These are phyloP conservation scores for Steinernema carpocapsae DNA, from an alignment of 2,888 invertebrate species.

Conservation along the genomic window DNA sequence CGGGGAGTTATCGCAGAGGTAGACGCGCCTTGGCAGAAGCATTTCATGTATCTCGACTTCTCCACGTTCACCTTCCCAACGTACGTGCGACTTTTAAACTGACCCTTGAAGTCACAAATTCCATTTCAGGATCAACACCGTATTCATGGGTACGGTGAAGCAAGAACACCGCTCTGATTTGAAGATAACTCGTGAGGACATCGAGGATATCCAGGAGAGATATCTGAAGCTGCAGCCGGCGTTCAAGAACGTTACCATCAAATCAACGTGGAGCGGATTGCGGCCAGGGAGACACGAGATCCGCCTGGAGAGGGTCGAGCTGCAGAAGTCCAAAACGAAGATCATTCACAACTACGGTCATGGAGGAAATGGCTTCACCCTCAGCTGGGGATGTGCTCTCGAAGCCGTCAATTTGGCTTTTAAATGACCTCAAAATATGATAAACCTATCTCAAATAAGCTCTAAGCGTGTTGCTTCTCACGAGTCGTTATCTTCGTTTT, in stretches of 20 bases:
- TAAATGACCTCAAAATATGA: no score
- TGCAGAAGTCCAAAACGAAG: slow-evolving; percentile 31
- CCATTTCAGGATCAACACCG: slow-evolving; percentile 46
- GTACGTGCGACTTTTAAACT: slow-evolving; percentile 41
- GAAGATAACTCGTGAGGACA: slow-evolving; percentile 57
- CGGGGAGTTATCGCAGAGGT: slow-evolving; percentile 69
- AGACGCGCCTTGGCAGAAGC: slow-evolving; percentile 82
- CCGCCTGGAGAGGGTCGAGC: slow-evolving; percentile 46
- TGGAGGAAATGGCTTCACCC: slow-evolving; percentile 64
- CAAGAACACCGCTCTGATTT: slow-evolving; percentile 51
- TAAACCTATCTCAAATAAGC: no score
- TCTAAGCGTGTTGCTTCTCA: no score
- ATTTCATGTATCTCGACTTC: slow-evolving; percentile 76
- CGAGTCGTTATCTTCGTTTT: no score
- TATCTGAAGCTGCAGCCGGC: slow-evolving; percentile 57
- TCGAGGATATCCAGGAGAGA: slow-evolving; percentile 53
- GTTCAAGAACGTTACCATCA: slow-evolving; percentile 54
- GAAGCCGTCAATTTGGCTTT: slow-evolving; percentile 48
- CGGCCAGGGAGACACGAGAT: slow-evolving; percentile 52
- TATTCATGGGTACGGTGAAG: slow-evolving; percentile 57
- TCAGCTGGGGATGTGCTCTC: slow-evolving; percentile 62
- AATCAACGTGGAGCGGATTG: slow-evolving; percentile 57
- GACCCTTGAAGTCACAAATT: neutral
- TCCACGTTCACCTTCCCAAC: slow-evolving; percentile 58
- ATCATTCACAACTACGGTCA: slow-evolving; percentile 46